Evolutionary conservation across 2,888 invertebrate genomes (phyloP), one percentile per base, ranked within the genome.

Genomic region (Tubiluchus corallicola): DNA sequence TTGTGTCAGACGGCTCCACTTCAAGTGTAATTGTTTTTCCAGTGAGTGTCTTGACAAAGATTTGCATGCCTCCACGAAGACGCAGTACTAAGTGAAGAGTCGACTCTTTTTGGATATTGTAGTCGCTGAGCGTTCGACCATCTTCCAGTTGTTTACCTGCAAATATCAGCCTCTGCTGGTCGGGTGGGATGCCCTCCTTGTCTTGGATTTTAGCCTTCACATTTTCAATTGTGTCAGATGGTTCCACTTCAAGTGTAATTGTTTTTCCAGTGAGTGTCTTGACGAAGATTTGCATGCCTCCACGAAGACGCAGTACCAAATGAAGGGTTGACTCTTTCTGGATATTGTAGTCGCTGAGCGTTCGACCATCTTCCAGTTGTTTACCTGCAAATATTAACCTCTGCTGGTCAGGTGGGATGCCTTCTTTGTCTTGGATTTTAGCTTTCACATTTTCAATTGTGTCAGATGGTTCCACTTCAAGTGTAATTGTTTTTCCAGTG

Each of bases 361-460:
- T 88, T 44, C 85, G 76, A 2, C 85, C 90, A 74, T 92, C 90
- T 69, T 90, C 90, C 59, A 92, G 67, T 68, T 92, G 92, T 65
- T 88, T 90, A 45, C 90, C 90, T 55, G 87, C 87, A 65, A 90
- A 90, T 68, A 87, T 87, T 64, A 87, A 71, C 58, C 83, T 75
- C 67, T 83, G 83, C 67, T 83, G 82, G 65, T 82, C 82, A 45
- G 73, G 73, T 1, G 73, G 73, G 49, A 74, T 55, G 2, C 71
- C 71, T 53, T 74, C 70, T 52, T 73, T 74, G 51, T 74, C 73
- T 50, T 65, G 65, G 47, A 65, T 66, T 48, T 64, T 64, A 13
- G 62, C 60, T 44, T 66, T 66, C 20, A 51, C 45, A 21, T 48
- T 53, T 41, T 53, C 53, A 42, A 53, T 53, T 5, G 52, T 53